These are phyloP conservation scores for Crax fasciolata DNA, from an alignment of 2,797 vertebrate genomes.

Conservation along the genomic window DNA sequence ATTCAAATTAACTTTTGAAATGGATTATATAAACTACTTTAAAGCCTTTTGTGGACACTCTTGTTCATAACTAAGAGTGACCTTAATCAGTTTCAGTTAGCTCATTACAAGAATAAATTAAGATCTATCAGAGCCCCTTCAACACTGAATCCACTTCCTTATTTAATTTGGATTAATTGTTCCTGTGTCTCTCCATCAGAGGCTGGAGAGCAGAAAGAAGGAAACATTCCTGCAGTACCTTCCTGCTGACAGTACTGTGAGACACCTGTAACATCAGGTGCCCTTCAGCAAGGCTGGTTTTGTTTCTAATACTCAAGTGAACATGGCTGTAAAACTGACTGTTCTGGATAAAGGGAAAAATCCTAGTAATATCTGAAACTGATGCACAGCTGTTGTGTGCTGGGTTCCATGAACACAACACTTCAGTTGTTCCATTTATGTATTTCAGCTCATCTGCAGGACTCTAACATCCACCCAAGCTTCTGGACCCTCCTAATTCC, in stretches of 20 bases:
- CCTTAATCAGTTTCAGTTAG: conserved; percentile 27
- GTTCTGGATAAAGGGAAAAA: not conserved
- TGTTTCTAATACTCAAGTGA: not conserved
- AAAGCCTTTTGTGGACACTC: not conserved
- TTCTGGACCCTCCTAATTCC: not conserved
- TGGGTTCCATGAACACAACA: not conserved
- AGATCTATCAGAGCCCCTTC: not conserved
- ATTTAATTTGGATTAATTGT: conserved; percentile 17
- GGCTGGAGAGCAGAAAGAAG: not conserved
- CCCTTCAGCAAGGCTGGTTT: not conserved
- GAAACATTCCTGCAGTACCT: not conserved
- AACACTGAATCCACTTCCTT: conserved; percentile 18
- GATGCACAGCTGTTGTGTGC: not conserved
- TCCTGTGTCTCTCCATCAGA: conserved; percentile 6
- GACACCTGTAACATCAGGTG: not conserved
- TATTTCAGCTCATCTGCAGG: not conserved
- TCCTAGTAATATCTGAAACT: not conserved
- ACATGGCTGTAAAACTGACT: not conserved
- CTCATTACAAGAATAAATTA: conserved; percentile 44
- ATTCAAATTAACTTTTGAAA: conserved; percentile 53
- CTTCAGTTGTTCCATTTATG: not conserved
- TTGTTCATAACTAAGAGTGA: not conserved
- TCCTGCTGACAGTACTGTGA: not conserved
- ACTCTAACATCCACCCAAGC: not conserved
- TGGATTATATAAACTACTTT: conserved; percentile 15